phyloP scores from a whole-genome alignment of 2,888 invertebrate genomes.

The Drosophila pseudotakahashii region DNA sequence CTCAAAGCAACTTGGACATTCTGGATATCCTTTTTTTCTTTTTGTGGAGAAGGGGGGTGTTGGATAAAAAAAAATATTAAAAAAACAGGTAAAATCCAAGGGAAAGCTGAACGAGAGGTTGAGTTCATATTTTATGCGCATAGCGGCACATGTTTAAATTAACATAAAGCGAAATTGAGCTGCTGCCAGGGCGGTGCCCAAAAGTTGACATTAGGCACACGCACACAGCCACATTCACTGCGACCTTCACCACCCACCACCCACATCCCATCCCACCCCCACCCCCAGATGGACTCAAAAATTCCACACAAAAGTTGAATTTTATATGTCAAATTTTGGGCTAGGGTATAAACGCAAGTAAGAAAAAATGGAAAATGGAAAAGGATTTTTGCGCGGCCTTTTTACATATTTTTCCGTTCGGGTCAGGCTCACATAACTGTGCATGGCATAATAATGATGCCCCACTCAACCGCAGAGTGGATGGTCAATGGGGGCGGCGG shows the following conservation, averaged over 20 bases:
- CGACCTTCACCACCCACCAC: conserved; percentile 18
- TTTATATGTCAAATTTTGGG: conserved; percentile 59
- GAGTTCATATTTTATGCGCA: conserved; percentile 80
- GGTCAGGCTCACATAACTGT: conserved; percentile 78
- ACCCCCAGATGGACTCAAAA: conserved; percentile 64
- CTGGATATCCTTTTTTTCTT: conserved; percentile 26
- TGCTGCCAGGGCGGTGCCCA: conserved; percentile 61
- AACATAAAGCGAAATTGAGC: conserved; percentile 80
- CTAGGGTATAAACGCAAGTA: conserved; percentile 9
- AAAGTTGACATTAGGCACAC: conserved; percentile 72
- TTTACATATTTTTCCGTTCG: conserved; percentile 70
- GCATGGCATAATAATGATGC: conserved; percentile 80
- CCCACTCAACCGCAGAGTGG: conserved; percentile 42
- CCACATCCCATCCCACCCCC: too few relatives aligned
- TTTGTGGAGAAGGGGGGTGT: not conserved
- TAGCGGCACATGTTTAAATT: conserved; percentile 81
- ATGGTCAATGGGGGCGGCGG: conserved; percentile 7
- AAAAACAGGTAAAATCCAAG: conserved; percentile 12
- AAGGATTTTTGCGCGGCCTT: conserved; percentile 75
- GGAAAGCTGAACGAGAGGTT: conserved; percentile 18
- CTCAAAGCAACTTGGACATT: conserved; percentile 31
- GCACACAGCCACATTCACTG: conserved; percentile 27
- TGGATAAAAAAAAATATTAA: conserved; percentile 1
- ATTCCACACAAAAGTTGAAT: conserved; percentile 76
- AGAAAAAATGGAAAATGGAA: conserved; percentile 52